Evolutionary conservation across 1,140 invertebrate species (phyloP).

Genomic region (Oryzaephilus surinamensis): DNA sequence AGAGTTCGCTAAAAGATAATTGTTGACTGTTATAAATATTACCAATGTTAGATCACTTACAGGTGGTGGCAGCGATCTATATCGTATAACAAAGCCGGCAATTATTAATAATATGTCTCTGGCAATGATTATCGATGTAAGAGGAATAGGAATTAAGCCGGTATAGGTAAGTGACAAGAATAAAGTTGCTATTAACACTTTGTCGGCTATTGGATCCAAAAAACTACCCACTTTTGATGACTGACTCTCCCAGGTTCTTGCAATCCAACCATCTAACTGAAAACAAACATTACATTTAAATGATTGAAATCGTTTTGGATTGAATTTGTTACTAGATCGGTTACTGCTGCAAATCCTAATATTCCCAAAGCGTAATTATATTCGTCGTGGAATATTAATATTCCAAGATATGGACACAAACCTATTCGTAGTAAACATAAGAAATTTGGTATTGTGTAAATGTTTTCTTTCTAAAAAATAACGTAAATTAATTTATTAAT

Average conservation of each 20-base stretch:
- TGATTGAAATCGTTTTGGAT: conserved; percentile 7
- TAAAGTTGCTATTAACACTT: conserved; percentile 81
- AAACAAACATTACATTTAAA: conserved; percentile 35
- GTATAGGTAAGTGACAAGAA: conserved; percentile 79
- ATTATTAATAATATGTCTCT: conserved; percentile 74
- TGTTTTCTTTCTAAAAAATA: conserved; percentile 70
- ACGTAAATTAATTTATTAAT: conserved; percentile 5
- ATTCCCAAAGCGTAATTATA: conserved; percentile 63
- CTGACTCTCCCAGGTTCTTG: conserved; percentile 82
- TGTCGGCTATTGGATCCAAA: conserved; percentile 96
- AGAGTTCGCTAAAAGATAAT: conserved; percentile 63
- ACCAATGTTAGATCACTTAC: conserved; percentile 41
- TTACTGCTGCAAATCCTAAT: conserved; percentile 66
- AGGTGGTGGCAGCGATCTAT: conserved; percentile 77
- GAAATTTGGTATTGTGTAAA: conserved; percentile 88
- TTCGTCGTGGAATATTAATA: conserved; percentile 65
- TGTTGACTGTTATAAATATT: conserved; percentile 1
- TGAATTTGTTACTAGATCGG: conserved; percentile 60
- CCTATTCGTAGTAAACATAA: conserved; percentile 74
- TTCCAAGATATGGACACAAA: conserved; percentile 73
- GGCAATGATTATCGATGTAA: conserved; percentile 75
- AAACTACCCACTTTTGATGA: conserved; percentile 87
- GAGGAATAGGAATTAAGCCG: conserved; percentile 70
- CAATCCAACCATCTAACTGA: conserved; percentile 92
- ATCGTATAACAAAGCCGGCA: conserved; percentile 81